Base-by-base conservation (phyloP, 2,797 vertebrate genomes). In the Protosalanx chinensis region DNA sequence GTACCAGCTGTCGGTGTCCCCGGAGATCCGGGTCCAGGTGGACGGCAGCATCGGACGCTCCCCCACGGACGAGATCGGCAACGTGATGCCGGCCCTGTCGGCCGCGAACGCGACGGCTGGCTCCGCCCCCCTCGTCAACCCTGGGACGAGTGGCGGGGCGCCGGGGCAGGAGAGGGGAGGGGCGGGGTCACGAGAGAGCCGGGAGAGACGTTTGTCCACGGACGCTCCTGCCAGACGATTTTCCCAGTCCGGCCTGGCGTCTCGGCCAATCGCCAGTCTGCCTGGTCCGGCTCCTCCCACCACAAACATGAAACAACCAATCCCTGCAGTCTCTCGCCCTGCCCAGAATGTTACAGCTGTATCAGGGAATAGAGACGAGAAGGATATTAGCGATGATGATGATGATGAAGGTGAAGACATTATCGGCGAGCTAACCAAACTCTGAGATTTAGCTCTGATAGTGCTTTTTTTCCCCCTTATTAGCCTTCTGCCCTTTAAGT, bases 1-100 rank as follows among this genome's bases (percentile, higher is more conserved):
- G 81, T 97, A 98, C 88, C 96, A 96, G 84, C 92, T 98, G 71
- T 98, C 95, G 0, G 97, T 98, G 74, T 98, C 97, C 27, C 96
- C 97, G 0, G 97, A 98, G 89, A 98, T 98, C 88, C 93, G 97
- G 23, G 95, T 93, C 16, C 97, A 99, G 90, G 96, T 99, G 83
- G 97, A 99, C n/a, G 97, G 97, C 70, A 99, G 97, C 92, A 99
- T 99, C 0, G 97, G 97, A 20, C 95, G 97, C 37, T 99, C 97
- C 23, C 97, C 97, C 0, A 98, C 97, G 0, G 97, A 99, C 0
- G 97, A 98, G 92, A 95, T 98, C 1, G 91, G 95, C 84, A 96
- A 90, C 88, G 90, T 96, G 93, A 93, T 98, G 84, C 94, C 95
- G 5, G 29, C 87, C 59, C 74, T 86, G 60, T 73, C 85, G 23